These are phyloP conservation scores for Pangasius krempfi DNA, from an alignment of 2,797 vertebrate species.

Conservation along the genomic window DNA sequence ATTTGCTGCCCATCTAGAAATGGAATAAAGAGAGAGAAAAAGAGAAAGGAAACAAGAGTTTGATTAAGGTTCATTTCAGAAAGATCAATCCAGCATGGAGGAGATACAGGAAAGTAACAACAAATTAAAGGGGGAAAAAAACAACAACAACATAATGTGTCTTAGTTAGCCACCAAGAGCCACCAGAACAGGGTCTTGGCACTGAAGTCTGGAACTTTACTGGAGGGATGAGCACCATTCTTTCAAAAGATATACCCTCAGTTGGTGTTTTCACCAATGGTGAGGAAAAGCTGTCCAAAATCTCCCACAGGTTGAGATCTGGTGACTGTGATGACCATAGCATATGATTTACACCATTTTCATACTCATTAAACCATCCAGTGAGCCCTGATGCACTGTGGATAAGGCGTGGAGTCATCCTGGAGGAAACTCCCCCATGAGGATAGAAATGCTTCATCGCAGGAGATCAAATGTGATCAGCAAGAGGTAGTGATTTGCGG, in stretches of 20 bases:
- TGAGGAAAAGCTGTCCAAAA: not conserved
- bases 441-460: not conserved
- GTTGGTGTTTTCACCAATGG: not conserved
- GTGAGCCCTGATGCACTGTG: not conserved
- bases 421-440: not conserved
- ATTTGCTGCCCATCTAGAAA: slow-evolving; percentile 92
- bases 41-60: not conserved
- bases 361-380: not conserved
- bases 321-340: not conserved
- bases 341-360: not conserved
- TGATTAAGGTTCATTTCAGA: not conserved
- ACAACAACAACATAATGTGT: not conserved
- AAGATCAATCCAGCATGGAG: not conserved
- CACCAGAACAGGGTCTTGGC: not conserved
- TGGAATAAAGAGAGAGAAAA: slow-evolving; percentile 12
- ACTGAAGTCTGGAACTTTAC: not conserved
- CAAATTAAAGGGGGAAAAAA: not conserved
- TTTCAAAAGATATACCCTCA: not conserved
- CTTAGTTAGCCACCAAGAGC: not conserved
- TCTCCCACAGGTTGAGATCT: not conserved
- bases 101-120: not conserved
- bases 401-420: not conserved
- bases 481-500: too few relatives aligned
- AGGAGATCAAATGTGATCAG: not conserved
- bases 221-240: not conserved